A percentile compares a stretch with the other conserved stretches of the same genome.
Conservation (phyloP, 2,888 invertebrate species). For the Xestoiulus laeticollis region DNA sequence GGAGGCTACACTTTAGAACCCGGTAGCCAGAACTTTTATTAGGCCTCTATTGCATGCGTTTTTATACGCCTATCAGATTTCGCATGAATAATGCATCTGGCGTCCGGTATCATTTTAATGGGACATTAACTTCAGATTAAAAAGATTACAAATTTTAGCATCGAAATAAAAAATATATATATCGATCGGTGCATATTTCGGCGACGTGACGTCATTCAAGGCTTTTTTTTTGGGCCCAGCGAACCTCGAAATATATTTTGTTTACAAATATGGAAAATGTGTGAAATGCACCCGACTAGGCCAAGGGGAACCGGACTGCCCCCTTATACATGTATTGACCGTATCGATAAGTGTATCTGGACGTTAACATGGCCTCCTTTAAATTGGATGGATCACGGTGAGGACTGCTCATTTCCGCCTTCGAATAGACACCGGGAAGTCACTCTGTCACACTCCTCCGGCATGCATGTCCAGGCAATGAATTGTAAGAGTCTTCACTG, state of each 20-base stretch:
- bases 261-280: slow-evolving; percentile 26
- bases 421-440: not conserved
- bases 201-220: not conserved
- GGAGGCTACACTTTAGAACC: not conserved
- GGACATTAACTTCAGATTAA: slow-evolving; percentile 26
- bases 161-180: not conserved
- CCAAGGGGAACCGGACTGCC: slow-evolving; percentile 20
- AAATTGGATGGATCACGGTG: slow-evolving; percentile 11
- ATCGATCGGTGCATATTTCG: not conserved
- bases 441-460: not conserved
- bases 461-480: not conserved
- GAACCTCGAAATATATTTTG: not conserved
- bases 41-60: not conserved
- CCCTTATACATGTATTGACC: not conserved
- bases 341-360: no score
- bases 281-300: slow-evolving; percentile 26
- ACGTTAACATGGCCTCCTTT: not conserved
- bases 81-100: slow-evolving; percentile 26
- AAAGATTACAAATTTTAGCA: not conserved
- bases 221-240: not conserved
- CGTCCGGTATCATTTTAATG: not conserved
- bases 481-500: not conserved
- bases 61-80: not conserved
- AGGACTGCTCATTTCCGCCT: not conserved
- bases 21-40: slow-evolving; percentile 1